Percentiles rank a stretch among this genome's conserved stretches.
Conservation (phyloP, 2,888 invertebrate genomes). For the Coenonympha glycerion region DNA sequence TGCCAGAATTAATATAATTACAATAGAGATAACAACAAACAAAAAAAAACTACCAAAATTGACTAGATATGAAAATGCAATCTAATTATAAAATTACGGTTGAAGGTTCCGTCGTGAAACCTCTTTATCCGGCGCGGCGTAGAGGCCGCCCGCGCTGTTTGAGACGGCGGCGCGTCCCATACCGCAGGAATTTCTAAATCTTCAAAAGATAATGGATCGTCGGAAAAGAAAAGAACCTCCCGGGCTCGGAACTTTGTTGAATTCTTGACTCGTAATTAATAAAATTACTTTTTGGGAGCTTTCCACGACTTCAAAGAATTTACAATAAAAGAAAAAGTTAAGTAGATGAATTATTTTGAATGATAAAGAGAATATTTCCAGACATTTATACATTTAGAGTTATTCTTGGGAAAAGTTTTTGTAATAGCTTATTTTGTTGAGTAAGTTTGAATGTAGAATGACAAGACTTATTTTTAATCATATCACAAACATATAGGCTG, state of each 20-base stretch:
- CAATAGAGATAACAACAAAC: neutral
- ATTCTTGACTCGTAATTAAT: slow-evolving; percentile 77
- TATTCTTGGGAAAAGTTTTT: slow-evolving; percentile 33
- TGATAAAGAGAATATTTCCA: slow-evolving; percentile 70
- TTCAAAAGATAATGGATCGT: slow-evolving; percentile 76
- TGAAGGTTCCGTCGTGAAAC: slow-evolving; percentile 20
- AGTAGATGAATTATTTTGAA: slow-evolving; percentile 75
- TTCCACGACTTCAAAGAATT: slow-evolving; percentile 75
- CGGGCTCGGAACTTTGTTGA: slow-evolving; percentile 71
- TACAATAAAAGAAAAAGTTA: slow-evolving; percentile 74
- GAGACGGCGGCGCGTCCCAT: slow-evolving; percentile 36
- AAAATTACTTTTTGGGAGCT: slow-evolving; percentile 77
- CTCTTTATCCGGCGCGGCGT: slow-evolving; percentile 26
- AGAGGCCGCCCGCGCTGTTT: slow-evolving; percentile 31
- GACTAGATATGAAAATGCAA: slow-evolving; percentile 13
- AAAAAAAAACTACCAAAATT: neutral
- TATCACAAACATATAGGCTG: too few relatives aligned
- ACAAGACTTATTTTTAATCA: too few relatives aligned
- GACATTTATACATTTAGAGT: slow-evolving; percentile 63
- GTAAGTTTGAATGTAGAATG: too few relatives aligned
- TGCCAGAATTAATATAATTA: too few relatives aligned
- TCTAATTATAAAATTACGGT: slow-evolving; percentile 23
- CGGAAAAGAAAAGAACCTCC: slow-evolving; percentile 71
- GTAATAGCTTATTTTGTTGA: slow-evolving; percentile 13
- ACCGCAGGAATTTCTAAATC: slow-evolving; percentile 74